Conservation (phyloP, 1,140 invertebrate genomes). For the Parapsyche elsis region DNA sequence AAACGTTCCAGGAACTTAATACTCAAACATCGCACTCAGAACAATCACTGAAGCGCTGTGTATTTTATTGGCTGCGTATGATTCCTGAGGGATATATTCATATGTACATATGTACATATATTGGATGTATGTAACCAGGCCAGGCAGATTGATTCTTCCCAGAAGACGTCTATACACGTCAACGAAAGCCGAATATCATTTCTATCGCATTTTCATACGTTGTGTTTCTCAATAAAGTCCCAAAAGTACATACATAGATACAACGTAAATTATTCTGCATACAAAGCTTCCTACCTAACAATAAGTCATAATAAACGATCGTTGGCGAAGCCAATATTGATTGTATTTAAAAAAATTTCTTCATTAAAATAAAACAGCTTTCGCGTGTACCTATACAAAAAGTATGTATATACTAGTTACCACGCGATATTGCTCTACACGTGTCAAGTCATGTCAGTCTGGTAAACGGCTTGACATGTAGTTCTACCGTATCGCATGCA, state of each 20-base stretch:
- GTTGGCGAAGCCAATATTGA: too few species aligned
- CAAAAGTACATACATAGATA: not conserved
- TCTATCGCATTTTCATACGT: constrained; percentile 12
- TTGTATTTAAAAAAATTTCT: too few species aligned
- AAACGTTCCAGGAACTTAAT: too few species aligned
- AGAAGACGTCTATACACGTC: constrained; percentile 5
- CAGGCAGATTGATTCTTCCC: constrained; percentile 20
- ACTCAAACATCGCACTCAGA: not conserved
- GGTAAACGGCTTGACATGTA: constrained; percentile 25
- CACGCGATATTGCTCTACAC: constrained; percentile 24
- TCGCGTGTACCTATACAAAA: too few species aligned
- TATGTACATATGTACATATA: too few species aligned
- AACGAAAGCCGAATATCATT: constrained; percentile 2
- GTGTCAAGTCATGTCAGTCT: constrained; percentile 31
- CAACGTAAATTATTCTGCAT: not conserved
- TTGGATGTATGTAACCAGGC: not conserved
- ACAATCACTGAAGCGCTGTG: not conserved
- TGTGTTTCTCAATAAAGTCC: not conserved
- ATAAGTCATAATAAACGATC: too few species aligned
- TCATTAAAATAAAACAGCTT: too few species aligned
- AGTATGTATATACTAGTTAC: too few species aligned
- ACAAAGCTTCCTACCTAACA: too few species aligned
- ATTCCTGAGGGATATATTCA: not conserved
- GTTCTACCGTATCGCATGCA: constrained; percentile 22
- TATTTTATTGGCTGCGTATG: not conserved